Base-by-base conservation (phyloP, 2,113 vertebrate species). In the Eurypyga helias region DNA sequence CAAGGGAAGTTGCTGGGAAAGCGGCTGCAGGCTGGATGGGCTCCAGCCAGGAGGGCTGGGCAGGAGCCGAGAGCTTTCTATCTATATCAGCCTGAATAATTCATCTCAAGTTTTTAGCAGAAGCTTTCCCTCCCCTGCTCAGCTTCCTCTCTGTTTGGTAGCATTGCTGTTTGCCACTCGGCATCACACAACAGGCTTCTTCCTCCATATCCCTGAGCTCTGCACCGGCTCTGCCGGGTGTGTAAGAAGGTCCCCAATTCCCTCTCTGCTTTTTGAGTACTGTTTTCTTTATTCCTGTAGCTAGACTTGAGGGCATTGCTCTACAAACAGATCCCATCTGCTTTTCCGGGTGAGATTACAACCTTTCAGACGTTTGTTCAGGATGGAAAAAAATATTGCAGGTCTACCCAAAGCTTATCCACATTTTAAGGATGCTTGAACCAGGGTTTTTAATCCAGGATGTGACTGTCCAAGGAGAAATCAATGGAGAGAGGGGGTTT, bases 61-160 rank as follows among this genome's bases (percentile, higher is more conserved):
- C 43, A 31, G 66, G 29, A 90, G 76, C 76, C 72, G 83, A 77
- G 72, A 81, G 87, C 58, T 94, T 94, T 94, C 72, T 61, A 1
- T 60, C 71, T 49, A 0, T n/a, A 49, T 20, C 83, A 83, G 72
- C 69, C 83, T 97, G 93, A 97, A 96, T 94, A 94, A 95, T 95
- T 96, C n/a, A 94, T 81, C 81, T 66, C 49, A 25, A 77, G 54
- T 73, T 89, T 80, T 91, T 45, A 87, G 93, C 62, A 45, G 87
- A 28, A 91, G 36, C 80, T 89, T 52, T 94, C 46, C 72, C 61
- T 66, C 17, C 45, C 38, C 48, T 66, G 64, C 46, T 34, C 64
- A 65, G 41, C 83, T 57, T 51, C 71, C 28, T 18, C 13, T 36
- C 49, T 31, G n/a, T 66, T 57, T 28, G 43, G 85, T 48, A 33